phyloP scores from a whole-genome alignment of 2,113 vertebrate genomes.

The Dicrurus megarhynchus region DNA sequence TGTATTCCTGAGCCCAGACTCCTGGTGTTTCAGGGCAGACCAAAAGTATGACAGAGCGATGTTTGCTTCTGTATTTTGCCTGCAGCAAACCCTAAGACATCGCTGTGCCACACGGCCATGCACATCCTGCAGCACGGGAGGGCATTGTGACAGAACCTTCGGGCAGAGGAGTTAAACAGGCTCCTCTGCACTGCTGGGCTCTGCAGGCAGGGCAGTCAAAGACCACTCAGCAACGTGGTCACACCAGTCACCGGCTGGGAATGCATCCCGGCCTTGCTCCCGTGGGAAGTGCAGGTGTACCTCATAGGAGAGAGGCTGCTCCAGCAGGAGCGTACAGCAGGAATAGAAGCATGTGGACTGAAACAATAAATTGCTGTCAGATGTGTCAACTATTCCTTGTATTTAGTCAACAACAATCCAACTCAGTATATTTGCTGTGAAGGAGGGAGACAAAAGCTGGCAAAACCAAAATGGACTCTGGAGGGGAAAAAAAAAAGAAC shows the following conservation, averaged over 20 bases:
- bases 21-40: not conserved
- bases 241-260: not conserved
- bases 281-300: not conserved
- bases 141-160: fast-evolving
- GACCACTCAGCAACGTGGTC: fast-evolving
- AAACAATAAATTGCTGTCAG: not conserved
- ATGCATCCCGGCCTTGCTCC: not conserved
- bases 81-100: not conserved
- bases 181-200: not conserved
- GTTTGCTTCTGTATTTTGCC: not conserved
- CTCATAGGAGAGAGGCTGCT: not conserved
- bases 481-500: not conserved
- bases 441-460: not conserved
- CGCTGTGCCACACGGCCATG: fast-evolving
- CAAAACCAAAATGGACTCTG: not conserved
- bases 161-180: not conserved
- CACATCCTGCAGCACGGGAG: not conserved
- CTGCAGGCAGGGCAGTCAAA: not conserved
- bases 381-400: not conserved
- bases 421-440: not conserved
- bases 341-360: not conserved
- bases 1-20: not conserved
- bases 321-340: not conserved
- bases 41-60: not conserved
- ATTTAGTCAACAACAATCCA: not conserved